A percentile compares a stretch with the other conserved stretches of the same genome.
Evolutionary conservation across 2,113 vertebrate genomes (phyloP).

Genomic region (Canis aureus): DNA sequence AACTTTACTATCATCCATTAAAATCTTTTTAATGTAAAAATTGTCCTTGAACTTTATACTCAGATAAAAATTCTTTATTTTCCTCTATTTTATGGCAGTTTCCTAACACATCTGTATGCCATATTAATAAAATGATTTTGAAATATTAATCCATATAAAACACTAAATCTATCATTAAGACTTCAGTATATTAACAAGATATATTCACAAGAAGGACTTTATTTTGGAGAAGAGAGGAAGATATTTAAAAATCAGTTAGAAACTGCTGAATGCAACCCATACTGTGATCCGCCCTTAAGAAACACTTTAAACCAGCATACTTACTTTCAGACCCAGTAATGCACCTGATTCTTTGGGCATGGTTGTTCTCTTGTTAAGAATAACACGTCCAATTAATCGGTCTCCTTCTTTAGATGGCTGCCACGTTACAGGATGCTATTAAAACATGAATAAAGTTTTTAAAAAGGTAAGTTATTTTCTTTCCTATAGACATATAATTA

Average conservation of each 20-base stretch:
- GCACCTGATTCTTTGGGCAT: constrained; percentile 98
- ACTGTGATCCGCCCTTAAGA: not conserved
- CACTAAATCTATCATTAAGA: not conserved
- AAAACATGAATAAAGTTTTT: constrained; percentile 51
- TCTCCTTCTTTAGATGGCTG: constrained; percentile 99
- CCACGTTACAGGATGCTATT: constrained; percentile 98
- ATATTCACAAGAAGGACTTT: not conserved
- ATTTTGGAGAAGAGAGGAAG: not conserved
- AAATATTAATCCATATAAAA: constrained; percentile 31
- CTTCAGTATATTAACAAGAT: not conserved
- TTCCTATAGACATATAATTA: not conserved
- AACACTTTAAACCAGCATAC: constrained; percentile 64
- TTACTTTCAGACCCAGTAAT: constrained; percentile 96
- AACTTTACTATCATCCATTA: constrained; percentile 16
- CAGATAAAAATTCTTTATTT: constrained; percentile 40
- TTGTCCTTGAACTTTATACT: constrained; percentile 1
- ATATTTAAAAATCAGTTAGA: constrained; percentile 3
- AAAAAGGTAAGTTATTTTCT: not conserved
- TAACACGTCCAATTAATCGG: constrained; percentile 97
- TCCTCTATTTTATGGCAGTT: not conserved
- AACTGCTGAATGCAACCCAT: not conserved
- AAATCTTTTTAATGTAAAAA: not conserved
- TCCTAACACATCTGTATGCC: not conserved
- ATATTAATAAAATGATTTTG: constrained; percentile 14
- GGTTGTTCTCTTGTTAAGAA: constrained; percentile 97